phyloP scores from a whole-genome alignment of 1,140 invertebrate genomes.

The Octopus sinensis region DNA sequence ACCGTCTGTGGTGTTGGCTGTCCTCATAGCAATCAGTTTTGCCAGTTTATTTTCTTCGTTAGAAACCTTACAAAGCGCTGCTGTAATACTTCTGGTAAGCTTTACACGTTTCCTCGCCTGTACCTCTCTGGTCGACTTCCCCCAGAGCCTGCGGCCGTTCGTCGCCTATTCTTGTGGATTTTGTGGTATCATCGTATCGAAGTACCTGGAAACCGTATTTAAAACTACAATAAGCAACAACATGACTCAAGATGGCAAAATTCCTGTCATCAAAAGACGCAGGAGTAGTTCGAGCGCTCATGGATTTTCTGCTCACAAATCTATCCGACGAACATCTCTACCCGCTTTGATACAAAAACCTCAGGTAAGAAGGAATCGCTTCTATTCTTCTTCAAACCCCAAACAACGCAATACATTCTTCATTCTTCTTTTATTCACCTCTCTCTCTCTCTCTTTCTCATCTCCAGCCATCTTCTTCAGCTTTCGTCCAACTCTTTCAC shows the following conservation, averaged over 20 bases:
- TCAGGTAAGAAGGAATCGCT: slow-evolving; percentile 43
- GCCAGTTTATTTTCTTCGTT: slow-evolving; percentile 54
- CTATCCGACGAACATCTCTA: slow-evolving; percentile 52
- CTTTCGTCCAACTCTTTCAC: background rate
- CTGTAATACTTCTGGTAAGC: slow-evolving; percentile 51
- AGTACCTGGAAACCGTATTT: slow-evolving; percentile 55
- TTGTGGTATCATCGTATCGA: slow-evolving; percentile 51
- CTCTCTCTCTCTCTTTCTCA: background rate
- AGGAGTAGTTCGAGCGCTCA: slow-evolving; percentile 51
- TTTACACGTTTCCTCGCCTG: slow-evolving; percentile 53
- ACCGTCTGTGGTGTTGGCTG: slow-evolving; percentile 45
- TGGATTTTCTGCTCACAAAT: slow-evolving; percentile 44
- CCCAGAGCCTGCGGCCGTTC: slow-evolving; percentile 47
- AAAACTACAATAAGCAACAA: slow-evolving; percentile 48
- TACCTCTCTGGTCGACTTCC: slow-evolving; percentile 45
- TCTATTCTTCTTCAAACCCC: background rate
- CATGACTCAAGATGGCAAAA: slow-evolving; percentile 52
- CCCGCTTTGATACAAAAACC: slow-evolving; percentile 55
- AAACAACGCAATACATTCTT: background rate
- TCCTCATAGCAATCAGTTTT: slow-evolving; percentile 45
- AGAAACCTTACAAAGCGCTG: slow-evolving; percentile 49
- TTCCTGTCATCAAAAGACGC: slow-evolving; percentile 51
- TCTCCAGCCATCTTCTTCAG: background rate
- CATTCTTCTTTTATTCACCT: background rate
- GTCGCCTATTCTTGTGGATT: slow-evolving; percentile 52